Percentiles rank a stretch among this genome's conserved stretches.
These are phyloP conservation scores for Leptinotarsa undecemlineata DNA, from an alignment of 1,140 invertebrate species.

Conservation along the genomic window DNA sequence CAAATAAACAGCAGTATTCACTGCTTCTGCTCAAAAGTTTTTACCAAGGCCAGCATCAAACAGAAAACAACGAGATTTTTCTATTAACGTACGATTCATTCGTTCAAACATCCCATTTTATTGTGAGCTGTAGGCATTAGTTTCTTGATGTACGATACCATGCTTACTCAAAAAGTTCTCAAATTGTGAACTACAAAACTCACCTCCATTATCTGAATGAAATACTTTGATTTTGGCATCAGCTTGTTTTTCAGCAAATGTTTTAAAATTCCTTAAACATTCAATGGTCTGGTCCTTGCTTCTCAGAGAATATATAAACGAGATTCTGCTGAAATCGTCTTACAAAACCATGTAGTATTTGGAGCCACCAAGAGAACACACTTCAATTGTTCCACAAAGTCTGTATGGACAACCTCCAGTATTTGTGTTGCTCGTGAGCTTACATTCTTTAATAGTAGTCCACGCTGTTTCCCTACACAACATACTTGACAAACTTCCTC, in stretches of 20 bases:
- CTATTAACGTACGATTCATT: slow-evolving; percentile 53
- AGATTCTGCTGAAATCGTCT: slow-evolving; percentile 53
- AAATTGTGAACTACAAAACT: slow-evolving; percentile 44
- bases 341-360: slow-evolving; percentile 45
- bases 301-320: slow-evolving; percentile 52
- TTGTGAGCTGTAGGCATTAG: slow-evolving; percentile 50
- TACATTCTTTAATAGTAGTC: slow-evolving; percentile 43
- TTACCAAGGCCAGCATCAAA: slow-evolving; percentile 47
- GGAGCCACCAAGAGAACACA: slow-evolving; percentile 43
- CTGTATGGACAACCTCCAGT: slow-evolving; percentile 45
- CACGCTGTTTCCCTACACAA: slow-evolving; percentile 44
- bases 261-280: slow-evolving; percentile 46
- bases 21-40: slow-evolving; percentile 56
- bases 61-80: slow-evolving; percentile 53
- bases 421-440: slow-evolving; percentile 35
- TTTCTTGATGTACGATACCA: slow-evolving; percentile 44
- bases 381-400: slow-evolving; percentile 18
- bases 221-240: slow-evolving; percentile 49
- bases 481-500: slow-evolving; percentile 48
- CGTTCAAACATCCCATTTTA: slow-evolving; percentile 56
- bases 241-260: slow-evolving; percentile 41
- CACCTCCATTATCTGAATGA: slow-evolving; percentile 39
- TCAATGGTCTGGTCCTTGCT: slow-evolving; percentile 45
- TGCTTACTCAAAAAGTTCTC: slow-evolving; percentile 40
- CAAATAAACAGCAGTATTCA: slow-evolving; percentile 55